A percentile compares a stretch with the other conserved stretches of the same genome.
phyloP scores from a whole-genome alignment of 35 echinoderm and acorn worm species.

The Ptychodera flava region DNA sequence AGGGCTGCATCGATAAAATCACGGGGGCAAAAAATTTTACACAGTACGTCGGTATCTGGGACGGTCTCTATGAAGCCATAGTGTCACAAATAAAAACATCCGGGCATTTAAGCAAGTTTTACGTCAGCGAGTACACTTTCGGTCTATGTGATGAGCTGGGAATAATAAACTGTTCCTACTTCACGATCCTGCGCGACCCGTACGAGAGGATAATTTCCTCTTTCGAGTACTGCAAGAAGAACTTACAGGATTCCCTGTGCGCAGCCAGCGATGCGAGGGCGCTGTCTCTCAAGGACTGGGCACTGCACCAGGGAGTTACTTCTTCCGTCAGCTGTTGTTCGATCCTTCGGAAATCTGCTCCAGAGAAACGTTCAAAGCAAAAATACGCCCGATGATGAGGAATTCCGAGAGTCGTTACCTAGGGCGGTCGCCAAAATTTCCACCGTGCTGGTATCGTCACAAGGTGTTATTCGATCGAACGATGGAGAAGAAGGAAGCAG shows the following conservation, averaged over 20 bases:
- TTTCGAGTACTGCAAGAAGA: constrained; percentile 9
- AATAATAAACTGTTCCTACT: neutral
- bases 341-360: neutral
- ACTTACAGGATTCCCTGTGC: too few species aligned
- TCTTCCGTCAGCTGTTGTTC: constrained; percentile 20
- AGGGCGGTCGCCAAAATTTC: too few species aligned
- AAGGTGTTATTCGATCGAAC: neutral
- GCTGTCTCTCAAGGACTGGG: neutral
- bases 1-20: constrained; percentile 2
- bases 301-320: neutral
- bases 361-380: too few species aligned
- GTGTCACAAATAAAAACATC: neutral
- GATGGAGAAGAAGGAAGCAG: neutral
- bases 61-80: neutral
- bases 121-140: constrained; percentile 4
- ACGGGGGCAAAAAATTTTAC: neutral
- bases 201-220: constrained; percentile 16
- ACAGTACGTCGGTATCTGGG: neutral
- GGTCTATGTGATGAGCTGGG: constrained; percentile 13
- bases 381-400: too few species aligned
- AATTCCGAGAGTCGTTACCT: neutral
- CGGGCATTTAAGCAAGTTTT: neutral
- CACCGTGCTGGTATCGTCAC: too few species aligned
- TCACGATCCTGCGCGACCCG: constrained; percentile 12
- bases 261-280: neutral